Evolutionary conservation across 64 coral and sea anemone genomes (phyloP).

Genomic region (Exaiptasia diaphana): DNA sequence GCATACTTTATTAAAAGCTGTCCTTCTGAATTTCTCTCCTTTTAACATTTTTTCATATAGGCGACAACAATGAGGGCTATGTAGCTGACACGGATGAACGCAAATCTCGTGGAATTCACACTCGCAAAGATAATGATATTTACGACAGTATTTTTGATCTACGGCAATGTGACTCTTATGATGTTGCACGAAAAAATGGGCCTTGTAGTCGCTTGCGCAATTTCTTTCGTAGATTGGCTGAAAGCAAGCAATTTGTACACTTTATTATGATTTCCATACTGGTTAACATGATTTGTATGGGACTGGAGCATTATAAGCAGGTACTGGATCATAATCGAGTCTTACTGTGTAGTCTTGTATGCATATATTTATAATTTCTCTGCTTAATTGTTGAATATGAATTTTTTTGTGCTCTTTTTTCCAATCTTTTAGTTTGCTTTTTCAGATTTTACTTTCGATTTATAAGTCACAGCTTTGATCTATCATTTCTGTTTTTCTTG

Average conservation of each 20-base stretch:
- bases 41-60: not conserved
- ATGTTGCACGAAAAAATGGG: constrained; percentile 35
- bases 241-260: constrained; percentile 64
- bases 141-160: constrained; percentile 80
- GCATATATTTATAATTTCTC: too few species aligned
- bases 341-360: too few species aligned
- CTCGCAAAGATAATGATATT: constrained; percentile 45
- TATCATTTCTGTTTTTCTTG: too few species aligned
- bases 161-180: constrained; percentile 74
- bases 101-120: not conserved
- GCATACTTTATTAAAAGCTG: too few species aligned
- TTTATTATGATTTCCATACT: constrained; percentile 75
- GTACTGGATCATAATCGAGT: not conserved
- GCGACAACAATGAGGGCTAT: not conserved
- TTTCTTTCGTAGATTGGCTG: constrained; percentile 46
- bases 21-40: too few species aligned
- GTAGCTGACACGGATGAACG: not conserved
- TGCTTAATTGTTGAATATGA: not conserved
- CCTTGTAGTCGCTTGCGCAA: constrained; percentile 40
- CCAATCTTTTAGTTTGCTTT: not conserved
- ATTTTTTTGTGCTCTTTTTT: not conserved
- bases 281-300: constrained; percentile 83
- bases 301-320: constrained; percentile 78
- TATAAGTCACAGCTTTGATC: not conserved
- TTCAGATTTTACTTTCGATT: not conserved